Evolutionary conservation across 2,113 vertebrate species (phyloP).

Genomic region (Aptenodytes forsteri): DNA sequence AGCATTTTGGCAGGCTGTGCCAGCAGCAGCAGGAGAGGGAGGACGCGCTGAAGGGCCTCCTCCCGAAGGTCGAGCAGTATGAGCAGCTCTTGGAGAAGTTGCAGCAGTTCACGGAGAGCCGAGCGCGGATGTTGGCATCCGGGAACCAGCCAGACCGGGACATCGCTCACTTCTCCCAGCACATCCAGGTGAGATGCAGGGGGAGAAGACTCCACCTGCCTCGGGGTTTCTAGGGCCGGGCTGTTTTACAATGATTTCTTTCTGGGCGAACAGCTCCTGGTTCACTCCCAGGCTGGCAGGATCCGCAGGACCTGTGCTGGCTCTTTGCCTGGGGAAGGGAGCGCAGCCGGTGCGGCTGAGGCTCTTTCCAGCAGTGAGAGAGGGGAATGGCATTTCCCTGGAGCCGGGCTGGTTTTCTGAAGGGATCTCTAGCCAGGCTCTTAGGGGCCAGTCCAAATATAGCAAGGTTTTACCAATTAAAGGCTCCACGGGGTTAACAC

Average conservation of each 20-base stretch:
- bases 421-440: background rate
- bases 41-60: constrained; percentile 78
- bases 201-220: rapidly evolving
- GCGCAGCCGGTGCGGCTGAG: rapidly evolving
- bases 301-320: background rate
- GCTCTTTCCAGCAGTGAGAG: background rate
- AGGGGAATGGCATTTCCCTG: background rate
- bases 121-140: constrained; percentile 77
- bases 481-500: background rate
- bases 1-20: constrained; percentile 80
- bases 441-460: background rate
- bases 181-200: constrained; percentile 83
- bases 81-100: constrained; percentile 86
- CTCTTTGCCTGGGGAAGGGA: background rate
- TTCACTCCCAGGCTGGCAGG: background rate
- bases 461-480: background rate
- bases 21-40: constrained; percentile 82
- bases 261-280: background rate
- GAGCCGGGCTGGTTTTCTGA: background rate
- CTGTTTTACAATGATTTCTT: background rate
- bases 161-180: constrained; percentile 87
- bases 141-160: constrained; percentile 87
- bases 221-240: background rate
- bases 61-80: constrained; percentile 87
- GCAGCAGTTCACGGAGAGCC: constrained; percentile 83